phyloP scores from a whole-genome alignment of 2,888 invertebrate genomes.

The Tanaodytes sp. region DNA sequence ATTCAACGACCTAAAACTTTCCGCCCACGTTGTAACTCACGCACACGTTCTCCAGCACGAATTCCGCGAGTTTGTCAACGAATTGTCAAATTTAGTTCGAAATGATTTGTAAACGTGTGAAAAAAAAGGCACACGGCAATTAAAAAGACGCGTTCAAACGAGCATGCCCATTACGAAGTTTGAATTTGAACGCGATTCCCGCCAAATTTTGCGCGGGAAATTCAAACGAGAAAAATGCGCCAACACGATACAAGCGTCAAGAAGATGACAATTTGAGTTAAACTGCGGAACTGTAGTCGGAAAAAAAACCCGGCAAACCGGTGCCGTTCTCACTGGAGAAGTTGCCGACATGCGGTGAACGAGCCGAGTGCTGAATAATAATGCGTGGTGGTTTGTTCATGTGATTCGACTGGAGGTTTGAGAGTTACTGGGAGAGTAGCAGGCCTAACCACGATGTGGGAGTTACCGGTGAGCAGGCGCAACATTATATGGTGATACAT shows the following conservation, averaged over 20 bases:
- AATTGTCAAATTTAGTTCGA: conserved; percentile 26
- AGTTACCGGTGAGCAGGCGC: conserved; percentile 58
- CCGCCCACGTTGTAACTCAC: conserved; percentile 18
- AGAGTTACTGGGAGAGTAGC: conserved; percentile 69
- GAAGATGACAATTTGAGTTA: too few species aligned
- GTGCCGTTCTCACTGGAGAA: conserved; percentile 39
- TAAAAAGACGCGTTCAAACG: too few species aligned
- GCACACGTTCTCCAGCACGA: conserved; percentile 9
- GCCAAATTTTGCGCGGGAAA: conserved; percentile 23
- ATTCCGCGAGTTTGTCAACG: conserved; percentile 11
- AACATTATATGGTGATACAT: conserved; percentile 55
- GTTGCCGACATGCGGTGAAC: conserved; percentile 44
- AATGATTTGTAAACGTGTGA: too few species aligned
- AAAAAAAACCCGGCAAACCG: not conserved
- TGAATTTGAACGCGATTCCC: conserved; percentile 5
- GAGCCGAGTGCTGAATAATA: conserved; percentile 47
- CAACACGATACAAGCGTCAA: too few species aligned
- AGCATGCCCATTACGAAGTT: too few species aligned
- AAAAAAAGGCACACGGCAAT: too few species aligned
- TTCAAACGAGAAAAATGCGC: too few species aligned
- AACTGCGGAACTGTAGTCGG: too few species aligned
- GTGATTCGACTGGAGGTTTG: conserved; percentile 69
- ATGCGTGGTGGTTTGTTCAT: conserved; percentile 54
- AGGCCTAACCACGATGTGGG: conserved; percentile 58
- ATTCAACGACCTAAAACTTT: conserved; percentile 31